These are phyloP conservation scores for Brachylomia viminalis DNA, from an alignment of 2,888 invertebrate species.

Conservation along the genomic window DNA sequence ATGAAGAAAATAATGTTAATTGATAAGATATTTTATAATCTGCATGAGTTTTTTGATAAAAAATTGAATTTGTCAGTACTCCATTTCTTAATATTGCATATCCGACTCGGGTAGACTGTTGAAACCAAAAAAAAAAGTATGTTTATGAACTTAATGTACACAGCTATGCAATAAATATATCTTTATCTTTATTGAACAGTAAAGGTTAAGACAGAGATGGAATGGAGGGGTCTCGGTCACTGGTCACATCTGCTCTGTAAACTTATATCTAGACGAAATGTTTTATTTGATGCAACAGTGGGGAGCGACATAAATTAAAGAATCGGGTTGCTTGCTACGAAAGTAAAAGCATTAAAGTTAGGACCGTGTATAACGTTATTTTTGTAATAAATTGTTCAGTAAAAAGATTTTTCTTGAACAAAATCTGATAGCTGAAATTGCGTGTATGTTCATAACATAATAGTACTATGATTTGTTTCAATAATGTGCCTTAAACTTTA, in stretches of 20 bases:
- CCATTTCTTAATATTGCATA: too few relatives aligned
- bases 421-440: background rate
- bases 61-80: too few relatives aligned
- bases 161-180: too few relatives aligned
- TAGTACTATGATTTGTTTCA: background rate
- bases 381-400: slow-evolving; percentile 39
- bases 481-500: background rate
- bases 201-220: slow-evolving; percentile 34
- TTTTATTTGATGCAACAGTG: slow-evolving; percentile 75
- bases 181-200: slow-evolving; percentile 29
- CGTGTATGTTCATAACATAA: background rate
- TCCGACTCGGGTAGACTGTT: too few relatives aligned
- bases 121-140: too few relatives aligned
- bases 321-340: slow-evolving; percentile 64
- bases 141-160: too few relatives aligned
- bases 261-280: slow-evolving; percentile 72
- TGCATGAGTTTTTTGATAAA: too few relatives aligned
- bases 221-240: slow-evolving; percentile 47
- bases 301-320: slow-evolving; percentile 69
- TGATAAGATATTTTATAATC: too few relatives aligned
- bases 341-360: slow-evolving; percentile 49
- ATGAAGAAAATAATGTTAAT: too few relatives aligned
- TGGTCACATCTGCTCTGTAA: slow-evolving; percentile 67
- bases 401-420: slow-evolving; percentile 18
- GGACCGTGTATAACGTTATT: slow-evolving; percentile 41